Evolutionary conservation across 2,797 vertebrate species (phyloP).

Genomic region (Aplochiton taeniatus): DNA sequence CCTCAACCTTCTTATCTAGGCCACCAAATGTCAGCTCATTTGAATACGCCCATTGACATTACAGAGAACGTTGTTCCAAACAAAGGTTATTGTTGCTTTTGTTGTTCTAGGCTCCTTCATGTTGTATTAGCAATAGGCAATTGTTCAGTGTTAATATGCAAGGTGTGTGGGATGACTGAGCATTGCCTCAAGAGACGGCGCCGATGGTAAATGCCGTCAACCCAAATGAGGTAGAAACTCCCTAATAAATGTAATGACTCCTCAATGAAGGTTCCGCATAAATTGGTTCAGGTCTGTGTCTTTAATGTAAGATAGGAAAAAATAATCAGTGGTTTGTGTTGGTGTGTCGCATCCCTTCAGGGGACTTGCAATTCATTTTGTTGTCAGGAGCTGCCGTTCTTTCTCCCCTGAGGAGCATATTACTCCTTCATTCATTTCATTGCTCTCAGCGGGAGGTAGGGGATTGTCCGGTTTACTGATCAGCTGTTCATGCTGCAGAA

Average conservation of each 20-base stretch:
- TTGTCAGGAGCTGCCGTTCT: slow-evolving; percentile 39
- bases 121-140: no score
- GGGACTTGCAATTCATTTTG: slow-evolving; percentile 54
- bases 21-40: background rate
- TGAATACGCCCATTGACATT: background rate
- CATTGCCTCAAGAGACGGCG: slow-evolving; percentile 2
- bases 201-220: background rate
- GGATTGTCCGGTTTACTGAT: slow-evolving; percentile 30
- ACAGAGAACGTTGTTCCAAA: background rate
- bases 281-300: slow-evolving; percentile 45
- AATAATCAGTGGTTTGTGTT: slow-evolving; percentile 18
- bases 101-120: no score
- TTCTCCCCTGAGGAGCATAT: slow-evolving; percentile 50
- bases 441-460: slow-evolving; percentile 28
- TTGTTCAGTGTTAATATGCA: no score
- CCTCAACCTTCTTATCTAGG: background rate
- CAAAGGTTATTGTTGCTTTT: no score
- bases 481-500: slow-evolving; percentile 6
- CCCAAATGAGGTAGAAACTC: slow-evolving; percentile 12
- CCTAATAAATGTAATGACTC: slow-evolving; percentile 21
- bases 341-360: slow-evolving; percentile 28
- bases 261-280: slow-evolving; percentile 21
- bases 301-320: slow-evolving; percentile 35
- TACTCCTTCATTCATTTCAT: slow-evolving; percentile 38
- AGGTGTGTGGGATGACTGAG: background rate